phyloP scores from a whole-genome alignment of 2,888 invertebrate species.

The Lochmaea crataegi region DNA sequence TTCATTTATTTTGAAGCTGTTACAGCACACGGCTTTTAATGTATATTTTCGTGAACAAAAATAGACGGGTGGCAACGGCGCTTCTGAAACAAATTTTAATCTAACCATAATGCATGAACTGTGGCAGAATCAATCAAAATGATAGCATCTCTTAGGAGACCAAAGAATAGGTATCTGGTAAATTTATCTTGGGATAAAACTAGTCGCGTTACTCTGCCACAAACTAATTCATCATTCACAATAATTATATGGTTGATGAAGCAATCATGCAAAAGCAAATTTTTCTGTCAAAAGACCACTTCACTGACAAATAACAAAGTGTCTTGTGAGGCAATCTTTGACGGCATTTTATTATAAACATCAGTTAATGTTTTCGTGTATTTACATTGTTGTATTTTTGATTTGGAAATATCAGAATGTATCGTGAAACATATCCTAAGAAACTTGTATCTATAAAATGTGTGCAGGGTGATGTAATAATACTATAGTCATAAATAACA shows the following conservation, averaged over 20 bases:
- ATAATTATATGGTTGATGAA: constrained; percentile 35
- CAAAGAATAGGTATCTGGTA: constrained; percentile 34
- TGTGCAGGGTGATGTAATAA: neutral
- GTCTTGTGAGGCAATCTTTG: constrained; percentile 8
- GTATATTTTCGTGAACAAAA: too few relatives aligned
- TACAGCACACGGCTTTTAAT: too few relatives aligned
- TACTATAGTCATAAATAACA: constrained; percentile 20
- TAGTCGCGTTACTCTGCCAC: constrained; percentile 21
- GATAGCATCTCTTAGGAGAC: constrained; percentile 36
- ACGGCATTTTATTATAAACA: constrained; percentile 6
- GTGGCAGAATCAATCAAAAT: constrained; percentile 38
- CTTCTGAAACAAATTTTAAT: constrained; percentile 15
- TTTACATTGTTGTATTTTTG: constrained; percentile 2
- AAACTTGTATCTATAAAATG: neutral
- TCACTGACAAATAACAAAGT: constrained; percentile 24
- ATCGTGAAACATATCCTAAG: neutral
- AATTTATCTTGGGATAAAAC: constrained; percentile 36
- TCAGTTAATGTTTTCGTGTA: neutral
- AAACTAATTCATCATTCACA: constrained; percentile 35
- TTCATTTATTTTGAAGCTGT: too few relatives aligned
- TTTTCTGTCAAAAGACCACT: constrained; percentile 26
- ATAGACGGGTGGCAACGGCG: constrained; percentile 1
- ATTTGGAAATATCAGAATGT: neutral
- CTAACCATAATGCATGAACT: constrained; percentile 22
- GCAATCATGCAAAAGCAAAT: constrained; percentile 28